Evolutionary conservation across 1,140 invertebrate species (phyloP).

Genomic region (Ooceraea biroi): DNA sequence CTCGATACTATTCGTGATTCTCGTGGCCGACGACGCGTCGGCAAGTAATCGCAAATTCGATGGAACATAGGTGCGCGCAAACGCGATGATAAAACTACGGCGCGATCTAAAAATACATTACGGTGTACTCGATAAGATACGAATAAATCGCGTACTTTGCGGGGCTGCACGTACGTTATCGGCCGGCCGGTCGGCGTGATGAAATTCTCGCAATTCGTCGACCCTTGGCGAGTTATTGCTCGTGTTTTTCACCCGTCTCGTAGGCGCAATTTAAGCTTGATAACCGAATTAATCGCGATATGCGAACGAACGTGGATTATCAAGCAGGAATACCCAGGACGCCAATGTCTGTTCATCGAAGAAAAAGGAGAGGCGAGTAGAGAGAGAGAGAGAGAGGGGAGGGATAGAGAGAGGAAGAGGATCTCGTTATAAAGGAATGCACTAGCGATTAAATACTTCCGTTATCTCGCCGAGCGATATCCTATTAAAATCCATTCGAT

Average conservation of each 20-base stretch:
- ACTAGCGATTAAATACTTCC: constrained; percentile 59
- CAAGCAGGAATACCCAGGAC: constrained; percentile 39
- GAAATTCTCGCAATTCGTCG: constrained; percentile 30
- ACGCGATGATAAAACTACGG: not conserved
- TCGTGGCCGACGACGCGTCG: not conserved
- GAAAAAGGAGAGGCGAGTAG: too few relatives aligned
- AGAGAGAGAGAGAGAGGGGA: too few relatives aligned
- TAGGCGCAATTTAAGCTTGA: constrained; percentile 40
- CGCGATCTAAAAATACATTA: not conserved
- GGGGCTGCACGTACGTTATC: not conserved
- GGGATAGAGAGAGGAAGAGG: not conserved
- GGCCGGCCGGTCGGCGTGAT: not conserved
- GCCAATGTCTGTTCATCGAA: constrained; percentile 16
- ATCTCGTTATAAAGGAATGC: constrained; percentile 58
- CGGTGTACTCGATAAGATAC: constrained; percentile 15
- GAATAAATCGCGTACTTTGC: not conserved
- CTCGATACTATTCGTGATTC: not conserved
- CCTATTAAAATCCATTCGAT: constrained; percentile 63
- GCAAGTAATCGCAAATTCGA: not conserved
- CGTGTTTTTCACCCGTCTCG: constrained; percentile 35
- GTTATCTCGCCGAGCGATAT: constrained; percentile 60
- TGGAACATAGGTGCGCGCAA: not conserved
- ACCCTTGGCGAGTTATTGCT: constrained; percentile 24
- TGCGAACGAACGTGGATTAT: constrained; percentile 42
- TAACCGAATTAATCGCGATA: constrained; percentile 58